phyloP scores from a whole-genome alignment of 64 coral and sea anemone species.

The Stichodactyla mertensii region DNA sequence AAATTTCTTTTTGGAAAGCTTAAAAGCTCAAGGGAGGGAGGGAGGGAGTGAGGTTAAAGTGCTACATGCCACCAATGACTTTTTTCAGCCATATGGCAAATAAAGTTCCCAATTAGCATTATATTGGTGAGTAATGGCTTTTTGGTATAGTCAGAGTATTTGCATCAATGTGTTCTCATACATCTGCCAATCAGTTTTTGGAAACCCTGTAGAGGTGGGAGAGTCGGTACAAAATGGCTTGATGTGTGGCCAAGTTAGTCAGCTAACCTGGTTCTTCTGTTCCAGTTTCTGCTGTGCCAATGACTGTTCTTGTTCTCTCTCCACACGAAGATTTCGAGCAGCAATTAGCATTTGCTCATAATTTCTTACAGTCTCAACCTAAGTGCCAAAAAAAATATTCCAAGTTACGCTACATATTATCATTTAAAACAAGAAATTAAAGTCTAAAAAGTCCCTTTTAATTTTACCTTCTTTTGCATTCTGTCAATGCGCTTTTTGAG shows the following conservation, averaged over 20 bases:
- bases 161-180: too few relatives aligned
- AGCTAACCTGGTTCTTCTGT: slow-evolving; percentile 82
- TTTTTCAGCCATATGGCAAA: too few relatives aligned
- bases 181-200: too few relatives aligned
- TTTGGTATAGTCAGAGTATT: too few relatives aligned
- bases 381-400: not conserved
- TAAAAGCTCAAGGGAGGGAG: too few relatives aligned
- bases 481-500: slow-evolving; percentile 84
- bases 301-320: slow-evolving; percentile 81
- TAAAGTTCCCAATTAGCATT: too few relatives aligned
- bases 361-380: slow-evolving; percentile 87
- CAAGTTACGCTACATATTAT: not conserved
- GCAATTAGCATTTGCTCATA: slow-evolving; percentile 94
- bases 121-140: too few relatives aligned
- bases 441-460: not conserved
- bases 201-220: too few relatives aligned
- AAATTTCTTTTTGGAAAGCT: too few relatives aligned
- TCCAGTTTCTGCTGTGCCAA: slow-evolving; percentile 86
- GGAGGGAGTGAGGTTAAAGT: too few relatives aligned
- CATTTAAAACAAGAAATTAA: not conserved
- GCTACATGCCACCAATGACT: too few relatives aligned
- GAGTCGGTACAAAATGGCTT: too few relatives aligned
- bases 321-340: slow-evolving; percentile 83
- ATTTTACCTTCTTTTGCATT: slow-evolving; percentile 86
- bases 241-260: not conserved